Percentiles rank a stretch among this genome's conserved stretches.
Evolutionary conservation across 2,888 invertebrate genomes (phyloP).

Genomic region (Entomobrya proxima): DNA sequence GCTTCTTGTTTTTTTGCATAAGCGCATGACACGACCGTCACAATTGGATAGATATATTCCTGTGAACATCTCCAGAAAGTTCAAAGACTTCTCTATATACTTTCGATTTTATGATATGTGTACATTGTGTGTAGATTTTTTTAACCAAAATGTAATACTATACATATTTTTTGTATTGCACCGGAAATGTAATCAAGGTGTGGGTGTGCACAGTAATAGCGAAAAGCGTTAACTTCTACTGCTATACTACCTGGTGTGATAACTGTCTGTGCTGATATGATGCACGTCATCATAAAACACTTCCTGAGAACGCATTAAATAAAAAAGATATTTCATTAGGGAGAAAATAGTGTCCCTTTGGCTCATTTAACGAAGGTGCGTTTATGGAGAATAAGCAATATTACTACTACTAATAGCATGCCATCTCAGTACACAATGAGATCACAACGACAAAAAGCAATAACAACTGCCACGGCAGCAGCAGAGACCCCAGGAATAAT

Average conservation of each 20-base stretch:
- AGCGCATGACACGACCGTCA: too few species aligned
- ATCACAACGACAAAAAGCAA: conserved; percentile 41
- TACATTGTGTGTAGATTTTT: too few species aligned
- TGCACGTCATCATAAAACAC: neutral
- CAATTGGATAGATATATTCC: too few species aligned
- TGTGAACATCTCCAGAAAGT: too few species aligned
- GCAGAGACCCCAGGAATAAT: conserved; percentile 51
- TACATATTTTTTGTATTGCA: neutral
- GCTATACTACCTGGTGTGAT: neutral
- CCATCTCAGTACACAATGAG: conserved; percentile 43
- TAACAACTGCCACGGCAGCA: conserved; percentile 22
- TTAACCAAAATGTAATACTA: too few species aligned
- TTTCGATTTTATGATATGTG: too few species aligned
- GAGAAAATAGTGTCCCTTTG: neutral
- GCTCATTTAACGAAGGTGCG: neutral
- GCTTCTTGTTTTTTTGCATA: too few species aligned
- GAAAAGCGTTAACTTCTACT: neutral
- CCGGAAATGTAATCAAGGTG: conserved; percentile 34
- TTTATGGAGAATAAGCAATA: neutral
- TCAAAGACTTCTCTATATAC: too few species aligned
- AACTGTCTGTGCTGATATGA: neutral
- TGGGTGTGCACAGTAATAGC: neutral
- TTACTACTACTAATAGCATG: conserved; percentile 28
- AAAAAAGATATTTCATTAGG: neutral
- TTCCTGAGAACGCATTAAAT: neutral